These are phyloP conservation scores for Orchestes rusci DNA, from an alignment of 2,888 invertebrate genomes.

Conservation along the genomic window DNA sequence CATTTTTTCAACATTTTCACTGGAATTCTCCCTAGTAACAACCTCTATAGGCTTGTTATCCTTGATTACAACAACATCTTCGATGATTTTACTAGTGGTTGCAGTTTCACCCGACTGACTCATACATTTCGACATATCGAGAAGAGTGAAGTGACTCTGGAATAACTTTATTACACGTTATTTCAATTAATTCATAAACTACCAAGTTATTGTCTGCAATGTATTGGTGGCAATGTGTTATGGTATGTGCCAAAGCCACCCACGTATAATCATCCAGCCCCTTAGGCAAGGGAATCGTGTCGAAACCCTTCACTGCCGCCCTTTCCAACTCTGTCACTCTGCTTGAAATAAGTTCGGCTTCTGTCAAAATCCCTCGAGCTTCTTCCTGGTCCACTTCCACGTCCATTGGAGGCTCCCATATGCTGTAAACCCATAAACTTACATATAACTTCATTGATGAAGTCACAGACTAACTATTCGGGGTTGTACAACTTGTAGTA, in stretches of 20 bases:
- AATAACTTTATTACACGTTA: background rate
- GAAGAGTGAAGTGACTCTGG: conserved; percentile 41
- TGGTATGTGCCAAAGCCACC: conserved; percentile 58
- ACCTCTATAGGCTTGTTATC: conserved; percentile 9
- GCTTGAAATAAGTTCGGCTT: conserved; percentile 52
- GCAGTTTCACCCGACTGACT: conserved; percentile 27
- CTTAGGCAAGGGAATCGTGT: conserved; percentile 52
- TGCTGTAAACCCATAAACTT: conserved; percentile 29
- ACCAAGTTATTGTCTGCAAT: conserved; percentile 53
- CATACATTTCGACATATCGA: conserved; percentile 42
- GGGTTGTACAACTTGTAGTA: conserved; percentile 60
- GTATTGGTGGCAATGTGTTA: conserved; percentile 58
- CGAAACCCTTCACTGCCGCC: conserved; percentile 48
- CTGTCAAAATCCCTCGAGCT: conserved; percentile 50
- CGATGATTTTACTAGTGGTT: conserved; percentile 25
- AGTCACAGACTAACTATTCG: conserved; percentile 43
- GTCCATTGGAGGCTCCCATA: conserved; percentile 44
- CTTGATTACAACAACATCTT: conserved; percentile 20
- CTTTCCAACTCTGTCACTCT: conserved; percentile 50
- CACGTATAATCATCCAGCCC: conserved; percentile 55
- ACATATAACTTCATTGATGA: background rate
- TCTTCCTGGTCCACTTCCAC: conserved; percentile 48
- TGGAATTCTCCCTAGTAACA: conserved; percentile 3
- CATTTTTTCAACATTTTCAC: conserved; percentile 35
- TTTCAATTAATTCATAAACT: conserved; percentile 14